These are phyloP conservation scores for Cryptus viduatorius DNA, from an alignment of 2,888 invertebrate species.

Conservation along the genomic window DNA sequence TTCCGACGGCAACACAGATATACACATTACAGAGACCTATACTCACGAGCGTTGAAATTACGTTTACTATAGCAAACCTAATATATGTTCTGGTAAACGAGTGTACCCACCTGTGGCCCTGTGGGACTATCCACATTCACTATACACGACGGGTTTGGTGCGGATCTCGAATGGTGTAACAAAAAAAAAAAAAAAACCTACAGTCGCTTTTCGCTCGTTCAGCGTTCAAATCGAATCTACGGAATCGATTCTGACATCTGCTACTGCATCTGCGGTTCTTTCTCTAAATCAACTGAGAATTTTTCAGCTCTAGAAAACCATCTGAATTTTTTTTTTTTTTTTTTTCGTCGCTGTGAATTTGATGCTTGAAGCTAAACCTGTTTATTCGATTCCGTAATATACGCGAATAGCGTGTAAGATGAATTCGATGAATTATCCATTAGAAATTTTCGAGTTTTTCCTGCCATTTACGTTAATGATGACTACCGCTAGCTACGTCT, in stretches of 20 bases:
- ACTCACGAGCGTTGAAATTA: conserved; percentile 40
- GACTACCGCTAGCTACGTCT: not conserved
- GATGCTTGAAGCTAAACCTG: not conserved
- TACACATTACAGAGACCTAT: conserved; percentile 33
- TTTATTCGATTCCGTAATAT: not conserved
- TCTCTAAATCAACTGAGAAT: not conserved
- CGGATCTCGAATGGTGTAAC: conserved; percentile 32
- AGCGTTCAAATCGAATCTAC: conserved; percentile 27
- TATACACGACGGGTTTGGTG: conserved; percentile 14
- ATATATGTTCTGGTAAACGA: conserved; percentile 63
- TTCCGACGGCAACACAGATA: not conserved
- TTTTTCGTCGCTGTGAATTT: not conserved
- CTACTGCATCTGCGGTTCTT: conserved; percentile 4
- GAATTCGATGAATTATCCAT: not conserved
- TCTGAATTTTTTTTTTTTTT: too few species aligned
- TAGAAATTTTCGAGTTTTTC: not conserved
- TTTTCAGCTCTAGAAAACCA: not conserved
- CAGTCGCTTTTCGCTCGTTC: not conserved
- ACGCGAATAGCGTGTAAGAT: not conserved
- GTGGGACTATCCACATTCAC: conserved; percentile 45
- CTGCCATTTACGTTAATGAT: not conserved
- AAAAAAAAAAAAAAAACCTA: conserved; percentile 18
- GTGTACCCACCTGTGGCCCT: conserved; percentile 59
- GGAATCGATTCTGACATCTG: conserved; percentile 45
- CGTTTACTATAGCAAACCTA: conserved; percentile 60